Percentiles rank a stretch among this genome's conserved stretches.
phyloP scores from a whole-genome alignment of 2,888 invertebrate species.

The Adela reaumurella region DNA sequence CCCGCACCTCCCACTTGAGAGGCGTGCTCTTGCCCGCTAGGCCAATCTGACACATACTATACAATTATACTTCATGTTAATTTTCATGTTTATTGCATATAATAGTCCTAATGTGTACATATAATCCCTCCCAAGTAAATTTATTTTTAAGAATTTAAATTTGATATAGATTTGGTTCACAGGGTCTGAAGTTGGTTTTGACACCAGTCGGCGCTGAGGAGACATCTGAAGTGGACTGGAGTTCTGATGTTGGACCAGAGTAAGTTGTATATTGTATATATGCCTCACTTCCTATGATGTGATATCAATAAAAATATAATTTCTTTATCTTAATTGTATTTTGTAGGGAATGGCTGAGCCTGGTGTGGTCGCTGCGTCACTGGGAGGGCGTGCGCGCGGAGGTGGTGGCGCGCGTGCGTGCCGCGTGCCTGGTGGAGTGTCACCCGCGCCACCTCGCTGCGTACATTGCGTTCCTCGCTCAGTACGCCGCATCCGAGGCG shows the following conservation, averaged over 20 bases:
- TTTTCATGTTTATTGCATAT: too few species aligned
- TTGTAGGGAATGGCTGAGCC: conserved; percentile 35
- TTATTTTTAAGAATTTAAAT: neutral
- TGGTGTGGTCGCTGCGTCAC: conserved; percentile 71
- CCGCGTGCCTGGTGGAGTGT: conserved; percentile 89
- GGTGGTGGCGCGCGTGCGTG: conserved; percentile 68
- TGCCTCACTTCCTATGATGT: too few species aligned
- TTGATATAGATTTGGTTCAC: conserved; percentile 10
- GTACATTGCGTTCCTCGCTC: conserved; percentile 81
- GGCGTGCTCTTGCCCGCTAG: too few species aligned
- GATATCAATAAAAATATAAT: too few species aligned
- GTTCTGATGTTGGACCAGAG: conserved; percentile 45
- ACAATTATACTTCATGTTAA: too few species aligned
- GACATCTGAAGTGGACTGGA: conserved; percentile 38
- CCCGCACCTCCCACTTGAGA: too few species aligned
- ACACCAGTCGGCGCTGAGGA: conserved; percentile 49
- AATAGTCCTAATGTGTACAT: too few species aligned
- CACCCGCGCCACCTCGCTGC: conserved; percentile 76
- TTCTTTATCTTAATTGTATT: too few species aligned
- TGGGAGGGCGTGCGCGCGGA: conserved; percentile 70
- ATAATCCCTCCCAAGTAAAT: neutral
- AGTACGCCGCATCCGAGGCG: conserved; percentile 53
- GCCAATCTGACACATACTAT: too few species aligned
- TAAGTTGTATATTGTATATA: conserved; percentile 20
- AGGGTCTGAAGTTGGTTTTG: conserved; percentile 72